Base-by-base conservation (phyloP, 2,888 invertebrate genomes). In the Morinoia aosen region DNA sequence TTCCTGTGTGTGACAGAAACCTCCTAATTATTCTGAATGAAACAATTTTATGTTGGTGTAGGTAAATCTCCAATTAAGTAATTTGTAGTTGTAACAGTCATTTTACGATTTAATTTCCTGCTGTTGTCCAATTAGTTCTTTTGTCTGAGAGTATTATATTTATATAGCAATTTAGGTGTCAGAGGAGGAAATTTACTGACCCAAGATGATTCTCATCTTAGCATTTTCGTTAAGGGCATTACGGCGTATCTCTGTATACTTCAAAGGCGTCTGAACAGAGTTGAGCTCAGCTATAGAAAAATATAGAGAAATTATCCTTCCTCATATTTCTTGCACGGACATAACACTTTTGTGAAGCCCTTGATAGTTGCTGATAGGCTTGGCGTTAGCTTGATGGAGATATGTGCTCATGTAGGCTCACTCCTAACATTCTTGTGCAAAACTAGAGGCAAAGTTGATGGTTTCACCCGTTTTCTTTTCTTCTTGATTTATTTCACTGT, bases 141-240 rank as follows among this genome's bases (percentile, higher is more conserved):
- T 76, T 76, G 33, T 76, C 33, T 33, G 76, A 14, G 76, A 76
- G 33, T 76, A 76, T 76, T 76, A 33, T 76, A 76, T 25, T 76
- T 76, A 76, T 76, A 10, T 76, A 76, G 33, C 25, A 33, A 76
- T 76, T 76, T 25, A 33, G 16, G 8, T 10, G 25, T 76, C 90
- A 39, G 40, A 90, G 39, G 90, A 39, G 39, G 4, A 33, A 40
- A 90, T 90, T 90, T 40, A 40, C 39, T 33, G 90, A 93, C 93
- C 93, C 93, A 93, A 93, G 93, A 33, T 57, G 93, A 93, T 93
- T 93, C 93, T 93, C 93, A 93, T n/a, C 39, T 56, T 93, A 56
- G 93, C 93, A 93, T 93, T 93, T 57, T 93, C 48, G 93, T 57
- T 48, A 48, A 39, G 93, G 93, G 93, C 93, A 93, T 93, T 93